phyloP scores from a whole-genome alignment of 2,113 vertebrate genomes.

The Xenopus laevis region DNA sequence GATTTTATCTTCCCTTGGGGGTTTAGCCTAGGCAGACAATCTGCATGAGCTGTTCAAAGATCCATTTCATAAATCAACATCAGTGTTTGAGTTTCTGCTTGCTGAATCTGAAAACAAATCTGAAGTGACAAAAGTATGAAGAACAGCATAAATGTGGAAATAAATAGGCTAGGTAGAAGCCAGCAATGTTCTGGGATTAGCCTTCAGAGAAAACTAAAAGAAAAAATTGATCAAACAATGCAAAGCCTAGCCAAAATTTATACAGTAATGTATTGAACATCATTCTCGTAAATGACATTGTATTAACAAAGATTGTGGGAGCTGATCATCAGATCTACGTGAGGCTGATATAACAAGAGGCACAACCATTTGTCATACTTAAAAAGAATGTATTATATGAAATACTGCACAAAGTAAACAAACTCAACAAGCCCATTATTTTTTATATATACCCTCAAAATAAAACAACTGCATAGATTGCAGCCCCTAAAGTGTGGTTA shows the following conservation, averaged over 20 bases:
- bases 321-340: slow-evolving; percentile 12
- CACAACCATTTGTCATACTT: not conserved
- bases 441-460: too few relatives aligned
- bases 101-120: slow-evolving; percentile 45
- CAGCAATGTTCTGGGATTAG: slow-evolving; percentile 29
- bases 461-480: too few relatives aligned
- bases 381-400: not conserved
- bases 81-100: slow-evolving; percentile 45
- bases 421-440: not conserved
- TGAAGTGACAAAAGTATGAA: slow-evolving; percentile 45
- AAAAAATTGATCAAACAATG: slow-evolving; percentile 29
- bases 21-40: slow-evolving; percentile 37
- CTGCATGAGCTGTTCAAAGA: slow-evolving; percentile 42
- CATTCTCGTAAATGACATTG: slow-evolving; percentile 28
- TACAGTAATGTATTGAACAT: slow-evolving; percentile 43
- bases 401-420: not conserved
- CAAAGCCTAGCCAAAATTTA: slow-evolving; percentile 13
- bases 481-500: too few relatives aligned
- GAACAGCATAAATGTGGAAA: slow-evolving; percentile 39
- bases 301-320: slow-evolving; percentile 8
- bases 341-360: not conserved
- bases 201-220: slow-evolving; percentile 27
- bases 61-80: slow-evolving; percentile 46
- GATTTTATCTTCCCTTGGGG: slow-evolving; percentile 32
- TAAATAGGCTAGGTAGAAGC: slow-evolving; percentile 39